Percentiles rank a stretch among this genome's conserved stretches.
Evolutionary conservation across 2,888 invertebrate species (phyloP).

Genomic region (Rotaria sp.): DNA sequence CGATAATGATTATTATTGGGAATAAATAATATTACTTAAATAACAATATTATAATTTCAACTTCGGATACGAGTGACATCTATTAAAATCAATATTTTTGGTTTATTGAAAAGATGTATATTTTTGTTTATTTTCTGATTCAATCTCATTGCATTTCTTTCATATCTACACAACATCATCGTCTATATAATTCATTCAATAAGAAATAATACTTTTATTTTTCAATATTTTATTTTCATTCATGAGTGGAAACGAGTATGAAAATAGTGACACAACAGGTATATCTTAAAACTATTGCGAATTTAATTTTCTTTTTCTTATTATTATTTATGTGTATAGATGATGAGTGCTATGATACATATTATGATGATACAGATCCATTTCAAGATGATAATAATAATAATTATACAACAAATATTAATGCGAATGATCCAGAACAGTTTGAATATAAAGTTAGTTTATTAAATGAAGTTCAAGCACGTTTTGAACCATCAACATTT

Average conservation of each 20-base stretch:
- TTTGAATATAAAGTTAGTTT: not conserved
- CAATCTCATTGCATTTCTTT: too few species aligned
- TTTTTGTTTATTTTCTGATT: conserved; percentile 3
- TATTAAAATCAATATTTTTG: not conserved
- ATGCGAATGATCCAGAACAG: not conserved
- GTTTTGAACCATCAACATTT: conserved; percentile 2
- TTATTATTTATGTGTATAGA: not conserved
- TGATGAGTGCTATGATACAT: conserved; percentile 11
- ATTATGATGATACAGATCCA: not conserved
- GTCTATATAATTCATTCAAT: too few species aligned
- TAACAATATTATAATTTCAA: not conserved
- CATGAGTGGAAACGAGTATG: conserved; percentile 2
- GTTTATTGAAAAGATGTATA: not conserved
- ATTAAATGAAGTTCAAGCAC: not conserved
- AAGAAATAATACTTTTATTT: too few species aligned
- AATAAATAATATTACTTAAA: too few species aligned
- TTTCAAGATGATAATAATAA: conserved; percentile 24
- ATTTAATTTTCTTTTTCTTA: not conserved
- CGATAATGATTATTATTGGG: too few species aligned
- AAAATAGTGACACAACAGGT: not conserved
- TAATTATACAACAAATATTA: not conserved
- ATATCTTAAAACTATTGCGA: not conserved
- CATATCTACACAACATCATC: not conserved
- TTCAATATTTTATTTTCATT: too few species aligned
- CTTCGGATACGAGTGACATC: not conserved